Evolutionary conservation across 23 tunicate species (phyloP).

Genomic region (Halocynthia aurantium): DNA sequence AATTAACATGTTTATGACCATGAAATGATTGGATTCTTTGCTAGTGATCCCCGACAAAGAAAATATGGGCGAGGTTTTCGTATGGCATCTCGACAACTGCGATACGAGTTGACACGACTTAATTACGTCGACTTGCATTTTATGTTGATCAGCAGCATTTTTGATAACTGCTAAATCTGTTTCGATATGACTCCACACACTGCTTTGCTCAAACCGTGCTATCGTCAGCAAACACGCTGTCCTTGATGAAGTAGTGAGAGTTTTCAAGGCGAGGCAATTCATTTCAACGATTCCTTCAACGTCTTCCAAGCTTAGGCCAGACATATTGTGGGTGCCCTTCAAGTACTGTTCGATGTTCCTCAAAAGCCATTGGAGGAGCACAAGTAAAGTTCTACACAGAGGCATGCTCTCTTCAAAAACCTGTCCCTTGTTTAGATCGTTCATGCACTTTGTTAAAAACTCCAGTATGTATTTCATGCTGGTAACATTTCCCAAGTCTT

Average conservation of each 20-base stretch:
- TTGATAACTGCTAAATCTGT: constrained; percentile 80
- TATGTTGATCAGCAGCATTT: constrained; percentile 53
- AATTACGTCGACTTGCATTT: constrained; percentile 48
- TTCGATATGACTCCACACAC: constrained; percentile 90
- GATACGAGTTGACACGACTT: constrained; percentile 70
- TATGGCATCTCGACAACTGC: constrained; percentile 57
- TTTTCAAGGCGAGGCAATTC: constrained; percentile 40
- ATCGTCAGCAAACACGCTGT: constrained; percentile 59
- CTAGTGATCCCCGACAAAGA: not conserved
- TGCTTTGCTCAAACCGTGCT: constrained; percentile 90
- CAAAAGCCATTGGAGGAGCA: constrained; percentile 72
- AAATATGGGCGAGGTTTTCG: constrained; percentile 14
- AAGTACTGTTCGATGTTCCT: constrained; percentile 74
- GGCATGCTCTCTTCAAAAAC: constrained; percentile 70
- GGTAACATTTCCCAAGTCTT: constrained; percentile 54
- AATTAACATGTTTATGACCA: constrained; percentile 11
- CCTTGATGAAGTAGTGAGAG: constrained; percentile 54
- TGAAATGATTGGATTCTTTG: constrained; percentile 21
- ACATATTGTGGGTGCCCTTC: constrained; percentile 41
- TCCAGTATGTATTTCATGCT: constrained; percentile 50
- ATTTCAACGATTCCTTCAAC: constrained; percentile 34
- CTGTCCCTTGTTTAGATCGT: constrained; percentile 23
- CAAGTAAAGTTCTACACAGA: constrained; percentile 57
- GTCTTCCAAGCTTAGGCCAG: not conserved
- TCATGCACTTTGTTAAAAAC: constrained; percentile 26